These are phyloP conservation scores for Cylas formicarius DNA, from an alignment of 1,140 invertebrate species.

Conservation along the genomic window DNA sequence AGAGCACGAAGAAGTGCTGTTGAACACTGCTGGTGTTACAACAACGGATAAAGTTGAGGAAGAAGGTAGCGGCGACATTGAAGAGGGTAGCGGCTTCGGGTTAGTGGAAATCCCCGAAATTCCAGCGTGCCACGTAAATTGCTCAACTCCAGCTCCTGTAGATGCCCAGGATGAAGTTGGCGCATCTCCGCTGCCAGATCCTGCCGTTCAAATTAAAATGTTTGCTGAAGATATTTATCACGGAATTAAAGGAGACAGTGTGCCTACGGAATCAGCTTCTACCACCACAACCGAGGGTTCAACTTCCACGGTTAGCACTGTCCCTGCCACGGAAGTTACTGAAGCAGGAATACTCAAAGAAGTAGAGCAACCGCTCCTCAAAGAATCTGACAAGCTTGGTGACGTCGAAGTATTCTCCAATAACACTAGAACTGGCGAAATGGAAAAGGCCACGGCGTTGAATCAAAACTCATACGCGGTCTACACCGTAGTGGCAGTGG, in stretches of 20 bases:
- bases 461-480: slow-evolving; percentile 24
- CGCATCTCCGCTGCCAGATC: slow-evolving; percentile 14
- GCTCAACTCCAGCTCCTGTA: slow-evolving; percentile 25
- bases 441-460: slow-evolving; percentile 25
- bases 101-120: slow-evolving; percentile 12
- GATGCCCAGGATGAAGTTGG: slow-evolving; percentile 24
- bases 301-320: neutral
- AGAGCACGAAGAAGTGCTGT: slow-evolving; percentile 39
- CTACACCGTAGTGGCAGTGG: slow-evolving; percentile 25
- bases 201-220: slow-evolving; percentile 25
- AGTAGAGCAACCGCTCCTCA: slow-evolving; percentile 6
- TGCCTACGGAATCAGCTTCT: slow-evolving; percentile 1
- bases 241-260: slow-evolving; percentile 13
- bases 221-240: slow-evolving; percentile 25
- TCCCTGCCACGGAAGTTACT: slow-evolving; percentile 3
- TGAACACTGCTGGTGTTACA: slow-evolving; percentile 35
- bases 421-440: slow-evolving; percentile 21
- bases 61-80: slow-evolving; percentile 31
- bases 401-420: slow-evolving; percentile 14
- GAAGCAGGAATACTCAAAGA: slow-evolving; percentile 12
- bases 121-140: slow-evolving; percentile 27
- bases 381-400: slow-evolving; percentile 15
- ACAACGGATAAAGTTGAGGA: slow-evolving; percentile 8
- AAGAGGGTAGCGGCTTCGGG: slow-evolving; percentile 24
- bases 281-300: slow-evolving; percentile 4